phyloP scores from a whole-genome alignment of 1,140 invertebrate species.

The Reticulitermes speratus region DNA sequence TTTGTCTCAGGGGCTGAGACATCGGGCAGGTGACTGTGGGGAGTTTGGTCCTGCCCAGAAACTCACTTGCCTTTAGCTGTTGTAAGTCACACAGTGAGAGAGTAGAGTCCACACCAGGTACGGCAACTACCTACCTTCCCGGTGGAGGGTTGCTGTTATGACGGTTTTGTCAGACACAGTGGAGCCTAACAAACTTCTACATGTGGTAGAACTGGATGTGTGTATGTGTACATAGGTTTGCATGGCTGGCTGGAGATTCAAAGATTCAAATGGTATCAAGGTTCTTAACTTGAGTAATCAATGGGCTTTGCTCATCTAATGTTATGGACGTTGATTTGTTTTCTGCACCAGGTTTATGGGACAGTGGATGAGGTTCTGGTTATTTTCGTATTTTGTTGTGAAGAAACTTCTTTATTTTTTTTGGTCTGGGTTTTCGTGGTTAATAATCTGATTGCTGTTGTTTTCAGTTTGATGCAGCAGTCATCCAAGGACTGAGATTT shows the following conservation, averaged over 20 bases:
- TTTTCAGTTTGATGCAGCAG: too few species aligned
- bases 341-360: neutral
- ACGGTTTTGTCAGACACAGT: neutral
- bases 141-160: slow-evolving; percentile 25
- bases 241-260: neutral
- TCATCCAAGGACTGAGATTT: too few species aligned
- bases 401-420: too few species aligned
- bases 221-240: slow-evolving; percentile 22
- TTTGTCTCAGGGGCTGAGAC: slow-evolving; percentile 27
- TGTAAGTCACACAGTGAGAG: slow-evolving; percentile 25
- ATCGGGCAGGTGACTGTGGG: slow-evolving; percentile 4
- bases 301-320: too few species aligned
- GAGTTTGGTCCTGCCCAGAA: neutral
- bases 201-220: neutral
- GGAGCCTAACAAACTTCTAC: too few species aligned
- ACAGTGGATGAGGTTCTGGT: too few species aligned
- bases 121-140: slow-evolving; percentile 6
- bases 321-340: too few species aligned
- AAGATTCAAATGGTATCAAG: neutral
- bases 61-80: slow-evolving; percentile 21
- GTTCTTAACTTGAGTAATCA: neutral
- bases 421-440: too few species aligned
- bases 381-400: too few species aligned
- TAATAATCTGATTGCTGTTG: too few species aligned
- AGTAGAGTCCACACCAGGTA: slow-evolving; percentile 23